A percentile compares a stretch with the other conserved stretches of the same genome.
These are phyloP conservation scores for Amblyraja radiata DNA, from an alignment of 2,797 vertebrate species.

Conservation along the genomic window DNA sequence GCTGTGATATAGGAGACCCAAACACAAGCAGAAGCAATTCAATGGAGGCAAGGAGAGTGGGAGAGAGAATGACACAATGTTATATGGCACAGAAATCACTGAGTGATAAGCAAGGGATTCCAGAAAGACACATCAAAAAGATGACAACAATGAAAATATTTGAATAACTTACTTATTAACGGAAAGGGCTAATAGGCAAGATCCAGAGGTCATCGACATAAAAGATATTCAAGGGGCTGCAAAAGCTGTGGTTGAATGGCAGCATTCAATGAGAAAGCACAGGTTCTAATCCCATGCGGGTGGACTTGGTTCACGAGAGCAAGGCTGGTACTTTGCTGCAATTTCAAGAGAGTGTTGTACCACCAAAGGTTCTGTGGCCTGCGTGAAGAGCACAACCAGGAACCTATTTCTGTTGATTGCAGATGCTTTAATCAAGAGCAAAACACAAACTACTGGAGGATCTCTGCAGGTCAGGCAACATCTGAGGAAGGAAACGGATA, in stretches of 20 bases:
- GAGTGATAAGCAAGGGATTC: neutral
- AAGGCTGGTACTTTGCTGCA: neutral
- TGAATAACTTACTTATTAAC: neutral
- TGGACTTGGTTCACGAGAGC: neutral
- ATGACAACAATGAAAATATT: neutral
- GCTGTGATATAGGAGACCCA: neutral
- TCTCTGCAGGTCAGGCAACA: too few species aligned
- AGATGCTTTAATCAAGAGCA: too few species aligned
- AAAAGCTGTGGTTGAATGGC: neutral
- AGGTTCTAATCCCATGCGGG: neutral
- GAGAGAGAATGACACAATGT: neutral
- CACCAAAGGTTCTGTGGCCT: too few species aligned
- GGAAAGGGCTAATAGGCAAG: neutral
- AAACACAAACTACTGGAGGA: too few species aligned
- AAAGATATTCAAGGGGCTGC: neutral
- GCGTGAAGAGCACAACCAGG: neutral
- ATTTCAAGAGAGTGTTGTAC: too few species aligned
- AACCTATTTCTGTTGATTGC: too few species aligned
- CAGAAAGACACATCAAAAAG: neutral
- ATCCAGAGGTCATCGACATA: neutral
- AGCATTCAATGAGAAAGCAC: neutral
- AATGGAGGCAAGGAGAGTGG: neutral
- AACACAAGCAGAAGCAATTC: neutral
- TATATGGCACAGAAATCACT: neutral
- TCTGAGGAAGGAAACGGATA: too few species aligned